Conservation (phyloP, 2,797 vertebrate species). For the Phylloscopus collybita region DNA sequence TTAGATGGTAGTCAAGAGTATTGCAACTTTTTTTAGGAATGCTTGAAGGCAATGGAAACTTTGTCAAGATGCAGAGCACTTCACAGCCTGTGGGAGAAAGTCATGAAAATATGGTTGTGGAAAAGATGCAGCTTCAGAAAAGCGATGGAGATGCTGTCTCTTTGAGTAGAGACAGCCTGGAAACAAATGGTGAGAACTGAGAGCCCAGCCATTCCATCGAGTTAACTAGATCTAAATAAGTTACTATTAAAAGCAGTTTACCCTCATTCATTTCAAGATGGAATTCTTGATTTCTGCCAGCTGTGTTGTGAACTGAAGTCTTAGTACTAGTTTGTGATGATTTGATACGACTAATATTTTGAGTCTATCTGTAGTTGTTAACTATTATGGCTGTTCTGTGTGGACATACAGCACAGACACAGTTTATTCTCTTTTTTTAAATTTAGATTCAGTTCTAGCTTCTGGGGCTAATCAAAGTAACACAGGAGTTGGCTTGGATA, state of each 20-base stretch:
- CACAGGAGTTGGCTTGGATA: constrained; percentile 81
- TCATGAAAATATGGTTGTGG: constrained; percentile 65
- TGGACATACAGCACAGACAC: not conserved
- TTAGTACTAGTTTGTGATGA: not conserved
- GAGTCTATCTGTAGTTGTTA: not conserved
- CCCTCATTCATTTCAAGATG: not conserved
- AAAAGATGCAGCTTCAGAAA: constrained; percentile 60
- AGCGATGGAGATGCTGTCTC: constrained; percentile 50
- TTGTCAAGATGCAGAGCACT: constrained; percentile 78
- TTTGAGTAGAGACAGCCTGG: constrained; percentile 80
- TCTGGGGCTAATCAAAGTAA: constrained; percentile 70
- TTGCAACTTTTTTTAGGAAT: constrained; percentile 48
- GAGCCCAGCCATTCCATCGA: not conserved
- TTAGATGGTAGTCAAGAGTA: not conserved
- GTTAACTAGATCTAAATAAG: not conserved
- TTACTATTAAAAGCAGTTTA: not conserved
- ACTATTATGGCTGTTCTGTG: not conserved
- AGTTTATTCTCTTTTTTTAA: not conserved
- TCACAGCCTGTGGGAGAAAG: constrained; percentile 75
- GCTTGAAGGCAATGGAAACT: constrained; percentile 53
- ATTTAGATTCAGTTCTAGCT: constrained; percentile 73
- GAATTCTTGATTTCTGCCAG: not conserved
- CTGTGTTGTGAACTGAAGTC: not conserved
- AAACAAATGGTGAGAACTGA: constrained; percentile 82
- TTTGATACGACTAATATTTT: not conserved